phyloP scores from a whole-genome alignment of 2,113 vertebrate species.

The Nyctereutes procyonoides region DNA sequence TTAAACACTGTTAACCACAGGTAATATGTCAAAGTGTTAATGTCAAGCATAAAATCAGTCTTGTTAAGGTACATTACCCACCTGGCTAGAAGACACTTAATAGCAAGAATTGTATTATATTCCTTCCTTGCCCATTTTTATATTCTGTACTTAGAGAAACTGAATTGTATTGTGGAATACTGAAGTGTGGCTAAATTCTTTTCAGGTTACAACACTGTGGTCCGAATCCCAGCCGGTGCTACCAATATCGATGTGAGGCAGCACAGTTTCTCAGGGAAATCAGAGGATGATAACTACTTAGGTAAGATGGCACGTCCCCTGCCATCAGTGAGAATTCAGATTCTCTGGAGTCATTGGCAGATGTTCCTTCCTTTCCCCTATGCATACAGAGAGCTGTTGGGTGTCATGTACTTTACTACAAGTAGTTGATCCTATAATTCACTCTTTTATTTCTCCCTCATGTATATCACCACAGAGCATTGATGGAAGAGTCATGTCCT shows the following conservation, averaged over 20 bases:
- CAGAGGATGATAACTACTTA: slow-evolving; percentile 99
- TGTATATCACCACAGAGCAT: neutral
- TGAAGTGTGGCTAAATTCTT: slow-evolving; percentile 74
- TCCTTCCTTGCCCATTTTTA: slow-evolving; percentile 50
- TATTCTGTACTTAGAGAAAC: slow-evolving; percentile 43
- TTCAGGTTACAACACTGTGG: slow-evolving; percentile 96
- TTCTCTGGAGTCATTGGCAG: neutral
- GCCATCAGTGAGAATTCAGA: neutral
- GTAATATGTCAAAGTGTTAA: slow-evolving; percentile 69
- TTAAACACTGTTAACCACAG: slow-evolving; percentile 68
- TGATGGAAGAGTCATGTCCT: neutral
- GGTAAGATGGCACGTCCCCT: slow-evolving; percentile 88
- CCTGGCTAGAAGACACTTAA: slow-evolving; percentile 54
- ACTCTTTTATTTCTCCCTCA: neutral
- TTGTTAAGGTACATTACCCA: slow-evolving; percentile 39
- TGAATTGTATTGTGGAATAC: slow-evolving; percentile 36
- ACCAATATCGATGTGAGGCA: slow-evolving; percentile 98
- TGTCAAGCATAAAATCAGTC: slow-evolving; percentile 63
- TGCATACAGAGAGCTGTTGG: rapidly evolving
- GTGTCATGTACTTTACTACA: neutral
- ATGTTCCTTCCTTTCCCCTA: neutral
- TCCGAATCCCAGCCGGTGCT: slow-evolving; percentile 97
- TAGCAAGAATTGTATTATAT: slow-evolving; percentile 59
- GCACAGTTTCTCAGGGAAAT: slow-evolving; percentile 98
- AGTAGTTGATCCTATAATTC: neutral